Percentiles rank a stretch among this genome's conserved stretches.
phyloP scores from a whole-genome alignment of 2,797 vertebrate genomes.

The Aeoliscus strigatus region DNA sequence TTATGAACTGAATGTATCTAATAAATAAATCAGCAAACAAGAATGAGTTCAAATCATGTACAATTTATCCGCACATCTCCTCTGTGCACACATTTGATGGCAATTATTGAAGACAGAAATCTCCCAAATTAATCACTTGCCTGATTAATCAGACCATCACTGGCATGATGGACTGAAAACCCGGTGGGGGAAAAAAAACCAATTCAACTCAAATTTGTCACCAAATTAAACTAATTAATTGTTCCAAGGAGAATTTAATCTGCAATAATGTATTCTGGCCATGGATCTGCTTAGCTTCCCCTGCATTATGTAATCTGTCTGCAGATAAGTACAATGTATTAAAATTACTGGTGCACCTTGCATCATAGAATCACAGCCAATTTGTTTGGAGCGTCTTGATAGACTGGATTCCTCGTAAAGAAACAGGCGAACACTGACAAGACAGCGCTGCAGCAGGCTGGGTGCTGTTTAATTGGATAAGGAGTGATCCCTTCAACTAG shows the following conservation, averaged over 20 bases:
- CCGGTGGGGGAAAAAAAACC: too few species aligned
- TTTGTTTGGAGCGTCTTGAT: slow-evolving; percentile 2
- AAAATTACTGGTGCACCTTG: slow-evolving; percentile 4
- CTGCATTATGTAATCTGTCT: slow-evolving; percentile 27
- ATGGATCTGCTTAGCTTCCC: slow-evolving; percentile 18
- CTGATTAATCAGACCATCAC: too few species aligned
- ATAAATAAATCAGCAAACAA: too few species aligned
- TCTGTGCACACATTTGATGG: too few species aligned
- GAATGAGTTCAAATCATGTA: too few species aligned
- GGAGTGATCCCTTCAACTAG: slow-evolving; percentile 65
- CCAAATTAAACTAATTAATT: slow-evolving; percentile 4
- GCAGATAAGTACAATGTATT: slow-evolving; percentile 10
- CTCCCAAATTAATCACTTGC: too few species aligned
- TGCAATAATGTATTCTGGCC: not conserved
- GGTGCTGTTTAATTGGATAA: slow-evolving; percentile 71
- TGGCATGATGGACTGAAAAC: too few species aligned
- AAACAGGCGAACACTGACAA: slow-evolving; percentile 24
- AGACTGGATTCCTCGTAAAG: slow-evolving; percentile 15
- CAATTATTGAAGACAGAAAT: too few species aligned
- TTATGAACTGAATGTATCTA: too few species aligned
- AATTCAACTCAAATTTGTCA: not conserved
- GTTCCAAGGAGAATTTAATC: slow-evolving; percentile 1
- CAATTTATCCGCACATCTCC: too few species aligned
- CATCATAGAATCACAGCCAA: not conserved
- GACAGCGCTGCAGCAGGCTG: slow-evolving; percentile 45